Percentiles rank a stretch among this genome's conserved stretches.
These are phyloP conservation scores for Drosophila hamatofila DNA, from an alignment of 2,888 invertebrate genomes.

Conservation along the genomic window DNA sequence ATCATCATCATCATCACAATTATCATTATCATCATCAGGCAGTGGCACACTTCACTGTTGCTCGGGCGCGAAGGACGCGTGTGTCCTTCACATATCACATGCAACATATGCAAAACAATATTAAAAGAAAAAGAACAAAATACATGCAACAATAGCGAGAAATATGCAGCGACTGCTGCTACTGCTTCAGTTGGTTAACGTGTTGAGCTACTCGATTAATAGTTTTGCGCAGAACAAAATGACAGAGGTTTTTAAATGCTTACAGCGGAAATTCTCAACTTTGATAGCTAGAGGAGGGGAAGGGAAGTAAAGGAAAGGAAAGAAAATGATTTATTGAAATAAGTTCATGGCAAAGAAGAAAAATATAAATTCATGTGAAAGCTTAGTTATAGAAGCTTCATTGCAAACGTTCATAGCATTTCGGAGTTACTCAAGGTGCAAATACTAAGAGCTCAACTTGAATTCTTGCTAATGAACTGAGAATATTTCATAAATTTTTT, in stretches of 20 bases:
- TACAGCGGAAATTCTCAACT: neutral
- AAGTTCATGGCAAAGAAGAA: neutral
- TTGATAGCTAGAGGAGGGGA: neutral
- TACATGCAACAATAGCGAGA: neutral
- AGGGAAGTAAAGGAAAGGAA: no score
- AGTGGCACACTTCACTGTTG: conserved; percentile 25
- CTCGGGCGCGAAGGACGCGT: conserved; percentile 22
- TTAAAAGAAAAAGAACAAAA: neutral
- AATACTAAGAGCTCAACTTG: no score
- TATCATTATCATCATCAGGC: conserved; percentile 5
- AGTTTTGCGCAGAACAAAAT: neutral
- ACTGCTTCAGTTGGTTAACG: conserved; percentile 3
- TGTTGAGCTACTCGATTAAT: conserved; percentile 20
- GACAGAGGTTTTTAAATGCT: neutral
- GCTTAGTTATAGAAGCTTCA: no score
- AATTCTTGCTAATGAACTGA: no score
- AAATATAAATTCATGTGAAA: no score
- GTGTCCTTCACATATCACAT: conserved; percentile 46
- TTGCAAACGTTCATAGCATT: no score
- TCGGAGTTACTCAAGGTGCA: no score
- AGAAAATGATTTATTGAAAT: neutral
- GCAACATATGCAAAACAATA: conserved; percentile 41
- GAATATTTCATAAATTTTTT: no score
- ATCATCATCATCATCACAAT: conserved; percentile 5
- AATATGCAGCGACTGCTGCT: conserved; percentile 18